A percentile compares a stretch with the other conserved stretches of the same genome.
Conservation (phyloP, 2,797 vertebrate genomes). For the Coilia nasus region DNA sequence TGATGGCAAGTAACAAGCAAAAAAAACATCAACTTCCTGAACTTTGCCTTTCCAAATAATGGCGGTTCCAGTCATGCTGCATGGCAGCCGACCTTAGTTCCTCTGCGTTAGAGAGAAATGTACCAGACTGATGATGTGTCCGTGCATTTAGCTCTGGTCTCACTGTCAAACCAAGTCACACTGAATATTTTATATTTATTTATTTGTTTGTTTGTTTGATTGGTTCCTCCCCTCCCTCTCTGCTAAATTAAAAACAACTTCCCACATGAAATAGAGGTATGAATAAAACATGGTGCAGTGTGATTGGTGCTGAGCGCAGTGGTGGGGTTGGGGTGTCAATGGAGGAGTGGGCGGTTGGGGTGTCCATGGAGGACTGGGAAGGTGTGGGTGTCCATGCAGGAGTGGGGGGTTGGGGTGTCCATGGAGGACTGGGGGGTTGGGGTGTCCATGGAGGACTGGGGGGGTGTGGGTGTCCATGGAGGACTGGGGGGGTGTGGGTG, state of each 20-base stretch:
- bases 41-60: neutral
- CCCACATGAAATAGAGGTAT: neutral
- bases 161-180: neutral
- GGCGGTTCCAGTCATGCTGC: neutral
- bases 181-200: neutral
- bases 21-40: neutral
- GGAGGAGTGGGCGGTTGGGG: no score
- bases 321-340: neutral
- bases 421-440: neutral
- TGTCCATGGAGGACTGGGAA: no score
- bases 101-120: neutral
- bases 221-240: neutral
- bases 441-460: neutral
- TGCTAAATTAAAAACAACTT: slow-evolving; percentile 23
- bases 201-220: neutral
- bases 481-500: neutral
- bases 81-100: neutral
- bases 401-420: no score
- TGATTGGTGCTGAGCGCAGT: neutral
- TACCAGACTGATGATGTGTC: slow-evolving; percentile 4
- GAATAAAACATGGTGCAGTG: slow-evolving; percentile 13
- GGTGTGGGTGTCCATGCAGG: neutral
- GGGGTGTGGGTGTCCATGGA: neutral
- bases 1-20: neutral
- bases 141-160: neutral